Base-by-base conservation (phyloP, 2,797 vertebrate genomes). In the Enteromius paludinosus region DNA sequence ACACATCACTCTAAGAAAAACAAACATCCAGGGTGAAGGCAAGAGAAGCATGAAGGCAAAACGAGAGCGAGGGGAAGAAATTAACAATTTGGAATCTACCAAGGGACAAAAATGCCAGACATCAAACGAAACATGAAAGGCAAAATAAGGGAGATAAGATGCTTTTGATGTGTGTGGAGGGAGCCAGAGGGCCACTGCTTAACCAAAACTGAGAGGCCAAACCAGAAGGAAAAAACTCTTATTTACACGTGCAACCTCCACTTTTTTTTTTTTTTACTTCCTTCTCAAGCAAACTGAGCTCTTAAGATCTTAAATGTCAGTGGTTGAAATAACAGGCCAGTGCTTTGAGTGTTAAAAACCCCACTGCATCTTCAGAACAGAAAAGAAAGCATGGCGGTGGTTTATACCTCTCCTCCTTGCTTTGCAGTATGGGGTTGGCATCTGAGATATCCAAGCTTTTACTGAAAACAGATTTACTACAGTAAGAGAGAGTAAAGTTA, bases 381-480 rank as follows among this genome's bases (percentile, higher is more conserved):
- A 71, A 90, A 88, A 91, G 91, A 92, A 87, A 91, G 89, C 93
- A 93, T 88, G 92, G 91, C 90, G 90, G 90, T 87, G 93, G 92
- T 89, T 94, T 95, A 91, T 97, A 98, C 97, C 97, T 97, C 96
- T 97, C 97, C 89, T 97, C 96, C 96, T 96, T 97, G 96, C 96
- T 97, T 83, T 78, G 75, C 94, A 94, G 94, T 95, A 94, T 95
- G 96, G 96, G 96, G 95, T 97, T 96, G 96, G 96, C 96, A 94
- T 98, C 97, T 96, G 96, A 97, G 97, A 98, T 98, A 97, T 98
- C 97, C 96, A 98, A 97, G 96, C 97, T 98, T 97, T 98, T 97
- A 98, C 96, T 97, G 96, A 97, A 97, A 94, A 98, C 94, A 93
- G 96, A 96, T 95, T 97, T 98, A 96, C 97, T 98, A 97, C 90